These are phyloP conservation scores for Melanocharis versteri DNA, from an alignment of 2,113 vertebrate species.

Conservation along the genomic window DNA sequence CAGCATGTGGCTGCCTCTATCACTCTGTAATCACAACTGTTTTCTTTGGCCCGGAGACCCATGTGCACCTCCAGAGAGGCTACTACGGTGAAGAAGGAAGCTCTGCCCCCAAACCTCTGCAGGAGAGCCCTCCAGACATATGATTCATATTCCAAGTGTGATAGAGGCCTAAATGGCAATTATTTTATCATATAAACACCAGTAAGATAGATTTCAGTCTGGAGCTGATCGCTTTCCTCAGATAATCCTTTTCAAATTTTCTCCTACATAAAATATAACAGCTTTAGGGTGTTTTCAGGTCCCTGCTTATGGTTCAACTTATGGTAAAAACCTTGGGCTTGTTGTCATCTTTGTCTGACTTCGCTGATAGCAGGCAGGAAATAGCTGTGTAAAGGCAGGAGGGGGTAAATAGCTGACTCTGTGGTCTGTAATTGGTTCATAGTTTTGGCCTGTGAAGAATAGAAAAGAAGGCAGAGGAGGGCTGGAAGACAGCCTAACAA, in stretches of 20 bases:
- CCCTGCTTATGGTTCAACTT: constrained; percentile 56
- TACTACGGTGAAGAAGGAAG: constrained; percentile 49
- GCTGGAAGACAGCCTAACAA: constrained; percentile 72
- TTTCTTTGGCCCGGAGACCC: constrained; percentile 65
- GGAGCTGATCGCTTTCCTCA: constrained; percentile 53
- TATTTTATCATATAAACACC: constrained; percentile 72
- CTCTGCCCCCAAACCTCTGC: constrained; percentile 48
- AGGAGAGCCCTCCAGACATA: constrained; percentile 61
- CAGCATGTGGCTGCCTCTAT: constrained; percentile 65
- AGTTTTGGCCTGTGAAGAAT: constrained; percentile 70
- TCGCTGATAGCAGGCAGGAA: constrained; percentile 77
- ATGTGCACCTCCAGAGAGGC: constrained; percentile 56
- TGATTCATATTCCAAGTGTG: constrained; percentile 69
- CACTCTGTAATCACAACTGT: constrained; percentile 68
- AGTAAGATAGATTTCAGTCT: constrained; percentile 61
- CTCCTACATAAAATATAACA: constrained; percentile 60
- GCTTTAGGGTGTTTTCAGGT: constrained; percentile 58
- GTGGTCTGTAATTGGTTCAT: constrained; percentile 79
- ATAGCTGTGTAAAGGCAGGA: constrained; percentile 71
- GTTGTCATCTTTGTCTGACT: constrained; percentile 67
- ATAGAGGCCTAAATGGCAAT: constrained; percentile 72
- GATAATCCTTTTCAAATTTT: constrained; percentile 69
- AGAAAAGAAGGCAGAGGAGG: constrained; percentile 61
- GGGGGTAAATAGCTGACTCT: constrained; percentile 69
- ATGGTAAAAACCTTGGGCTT: constrained; percentile 54